phyloP scores from a whole-genome alignment of 1,140 invertebrate genomes.

The Whitmania pigra region DNA sequence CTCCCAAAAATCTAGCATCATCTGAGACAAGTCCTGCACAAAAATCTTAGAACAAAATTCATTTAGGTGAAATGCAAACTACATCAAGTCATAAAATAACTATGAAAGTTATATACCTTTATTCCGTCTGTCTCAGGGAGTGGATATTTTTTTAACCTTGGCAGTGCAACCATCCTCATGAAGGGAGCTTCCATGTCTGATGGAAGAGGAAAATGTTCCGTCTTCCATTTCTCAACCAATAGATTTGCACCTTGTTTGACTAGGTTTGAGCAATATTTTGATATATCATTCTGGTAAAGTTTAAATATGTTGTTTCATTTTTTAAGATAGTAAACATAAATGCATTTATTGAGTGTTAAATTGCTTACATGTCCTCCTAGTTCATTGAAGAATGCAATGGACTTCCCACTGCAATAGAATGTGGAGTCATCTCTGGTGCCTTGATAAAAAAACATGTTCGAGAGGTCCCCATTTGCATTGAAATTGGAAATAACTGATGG shows the following conservation, averaged over 20 bases:
- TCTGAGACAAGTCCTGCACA: neutral
- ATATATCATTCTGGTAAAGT: slow-evolving; percentile 8
- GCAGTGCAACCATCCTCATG: slow-evolving; percentile 13
- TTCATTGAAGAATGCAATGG: slow-evolving; percentile 29
- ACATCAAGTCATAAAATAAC: too few species aligned
- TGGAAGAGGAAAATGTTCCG: slow-evolving; percentile 9
- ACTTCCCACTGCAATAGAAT: slow-evolving; percentile 27
- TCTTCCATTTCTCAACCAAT: slow-evolving; percentile 16
- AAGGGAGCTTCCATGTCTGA: slow-evolving; percentile 9
- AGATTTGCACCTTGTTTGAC: neutral
- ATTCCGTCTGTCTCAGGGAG: neutral
- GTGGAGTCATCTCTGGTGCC: slow-evolving; percentile 31
- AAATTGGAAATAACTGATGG: slow-evolving; percentile 28
- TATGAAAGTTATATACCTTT: too few species aligned
- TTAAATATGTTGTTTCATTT: neutral
- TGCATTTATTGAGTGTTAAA: neutral
- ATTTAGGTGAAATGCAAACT: too few species aligned
- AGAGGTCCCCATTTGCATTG: slow-evolving; percentile 21
- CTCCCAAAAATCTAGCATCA: slow-evolving; percentile 20
- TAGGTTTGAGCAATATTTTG: slow-evolving; percentile 12
- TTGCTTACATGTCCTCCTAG: slow-evolving; percentile 29
- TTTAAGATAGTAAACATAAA: neutral
- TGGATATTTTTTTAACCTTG: slow-evolving; percentile 8
- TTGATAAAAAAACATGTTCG: slow-evolving; percentile 29
- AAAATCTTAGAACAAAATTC: neutral